phyloP scores from a whole-genome alignment of 2,113 vertebrate species.

The Phalacrocorax carbo region DNA sequence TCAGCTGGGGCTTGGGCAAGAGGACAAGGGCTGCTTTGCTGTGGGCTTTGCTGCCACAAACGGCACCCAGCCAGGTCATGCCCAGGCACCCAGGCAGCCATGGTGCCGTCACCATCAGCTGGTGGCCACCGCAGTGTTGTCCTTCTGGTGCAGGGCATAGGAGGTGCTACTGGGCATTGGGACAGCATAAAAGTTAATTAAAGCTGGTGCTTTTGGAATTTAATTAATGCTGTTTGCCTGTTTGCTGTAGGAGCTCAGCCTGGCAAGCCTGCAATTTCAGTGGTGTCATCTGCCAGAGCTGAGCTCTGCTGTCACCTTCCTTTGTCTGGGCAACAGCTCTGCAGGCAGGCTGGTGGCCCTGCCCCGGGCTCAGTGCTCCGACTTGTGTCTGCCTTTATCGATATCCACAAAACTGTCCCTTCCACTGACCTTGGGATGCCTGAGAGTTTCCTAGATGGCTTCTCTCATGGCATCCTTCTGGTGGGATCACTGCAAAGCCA shows the following conservation, averaged over 20 bases:
- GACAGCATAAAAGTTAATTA: neutral
- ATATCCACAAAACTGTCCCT: neutral
- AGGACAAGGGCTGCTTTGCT: neutral
- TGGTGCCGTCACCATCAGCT: neutral
- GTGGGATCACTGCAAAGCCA: neutral
- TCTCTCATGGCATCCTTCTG: neutral
- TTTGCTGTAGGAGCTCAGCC: neutral
- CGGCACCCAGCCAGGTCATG: neutral
- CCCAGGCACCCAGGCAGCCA: neutral
- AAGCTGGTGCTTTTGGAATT: neutral
- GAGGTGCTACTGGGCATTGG: neutral
- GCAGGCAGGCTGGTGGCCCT: neutral
- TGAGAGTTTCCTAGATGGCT: neutral
- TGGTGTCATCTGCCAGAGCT: neutral
- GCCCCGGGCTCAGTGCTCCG: neutral
- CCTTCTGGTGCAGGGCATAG: neutral
- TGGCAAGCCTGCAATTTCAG: neutral
- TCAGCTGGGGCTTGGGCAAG: neutral
- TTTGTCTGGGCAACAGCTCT: neutral
- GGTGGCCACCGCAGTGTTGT: accelerated
- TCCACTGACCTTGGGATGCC: neutral
- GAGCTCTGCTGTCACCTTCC: neutral
- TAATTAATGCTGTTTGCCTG: neutral
- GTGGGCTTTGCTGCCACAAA: neutral
- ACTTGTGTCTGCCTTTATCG: neutral